Evolutionary conservation across 2,113 vertebrate genomes (phyloP).

Genomic region (Mesitornis unicolor): DNA sequence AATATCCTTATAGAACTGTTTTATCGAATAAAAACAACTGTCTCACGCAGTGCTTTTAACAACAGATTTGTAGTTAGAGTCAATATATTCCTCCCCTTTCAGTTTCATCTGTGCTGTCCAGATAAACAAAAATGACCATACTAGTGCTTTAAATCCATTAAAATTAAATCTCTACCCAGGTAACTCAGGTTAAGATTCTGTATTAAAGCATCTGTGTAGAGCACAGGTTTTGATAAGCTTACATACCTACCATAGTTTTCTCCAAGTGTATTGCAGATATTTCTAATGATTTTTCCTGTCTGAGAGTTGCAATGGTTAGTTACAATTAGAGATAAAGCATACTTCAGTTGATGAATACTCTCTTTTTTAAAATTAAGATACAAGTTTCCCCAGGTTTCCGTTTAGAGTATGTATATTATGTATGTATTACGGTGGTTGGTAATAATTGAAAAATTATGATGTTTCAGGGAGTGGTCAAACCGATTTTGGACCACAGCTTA

Average conservation of each 20-base stretch:
- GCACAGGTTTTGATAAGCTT: background rate
- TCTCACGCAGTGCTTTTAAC: background rate
- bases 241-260: background rate
- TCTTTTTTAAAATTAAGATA: background rate
- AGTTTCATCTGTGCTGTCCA: background rate
- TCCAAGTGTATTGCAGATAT: background rate
- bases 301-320: background rate
- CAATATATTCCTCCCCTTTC: background rate
- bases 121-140: background rate
- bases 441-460: background rate
- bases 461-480: conserved; percentile 82
- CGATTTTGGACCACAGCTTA: conserved; percentile 88
- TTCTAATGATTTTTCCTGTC: background rate
- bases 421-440: background rate
- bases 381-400: background rate
- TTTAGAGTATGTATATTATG: background rate
- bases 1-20: background rate
- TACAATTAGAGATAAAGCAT: background rate
- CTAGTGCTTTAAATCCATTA: background rate
- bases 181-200: background rate
- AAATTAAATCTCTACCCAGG: background rate
- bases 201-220: background rate
- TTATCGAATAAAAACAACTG: background rate
- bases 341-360: background rate
- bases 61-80: background rate